These are phyloP conservation scores for Cichladusa arquata DNA, from an alignment of 2,113 vertebrate species.

Conservation along the genomic window DNA sequence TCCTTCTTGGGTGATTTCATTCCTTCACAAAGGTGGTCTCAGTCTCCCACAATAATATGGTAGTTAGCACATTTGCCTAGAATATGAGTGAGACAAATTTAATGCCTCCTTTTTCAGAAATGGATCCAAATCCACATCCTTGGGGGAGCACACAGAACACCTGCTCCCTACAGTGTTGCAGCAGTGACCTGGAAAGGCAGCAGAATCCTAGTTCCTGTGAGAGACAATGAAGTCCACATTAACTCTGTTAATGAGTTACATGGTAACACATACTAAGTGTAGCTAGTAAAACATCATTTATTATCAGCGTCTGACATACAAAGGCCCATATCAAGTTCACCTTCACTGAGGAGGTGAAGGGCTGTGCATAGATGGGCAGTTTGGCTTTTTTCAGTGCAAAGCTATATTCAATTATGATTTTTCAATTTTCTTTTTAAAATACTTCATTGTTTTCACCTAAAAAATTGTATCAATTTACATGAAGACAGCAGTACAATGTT, in stretches of 20 bases:
- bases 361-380: not conserved
- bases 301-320: not conserved
- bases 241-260: not conserved
- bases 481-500: not conserved
- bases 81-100: not conserved
- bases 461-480: not conserved
- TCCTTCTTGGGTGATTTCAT: not conserved
- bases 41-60: not conserved
- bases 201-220: not conserved
- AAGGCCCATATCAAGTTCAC: not conserved
- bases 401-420: not conserved
- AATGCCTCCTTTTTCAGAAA: not conserved
- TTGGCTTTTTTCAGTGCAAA: not conserved
- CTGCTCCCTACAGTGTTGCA: not conserved
- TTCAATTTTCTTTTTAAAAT: not conserved
- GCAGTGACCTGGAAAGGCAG: not conserved
- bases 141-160: not conserved
- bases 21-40: not conserved
- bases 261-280: not conserved
- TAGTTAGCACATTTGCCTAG: not conserved
- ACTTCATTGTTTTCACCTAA: not conserved
- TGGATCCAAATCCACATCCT: not conserved
- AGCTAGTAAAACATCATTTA: not conserved
- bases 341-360: not conserved
- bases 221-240: not conserved